Evolutionary conservation across 2,113 vertebrate genomes (phyloP), one percentile per base, ranked within the genome.

Genomic region (Monopterus albus): DNA sequence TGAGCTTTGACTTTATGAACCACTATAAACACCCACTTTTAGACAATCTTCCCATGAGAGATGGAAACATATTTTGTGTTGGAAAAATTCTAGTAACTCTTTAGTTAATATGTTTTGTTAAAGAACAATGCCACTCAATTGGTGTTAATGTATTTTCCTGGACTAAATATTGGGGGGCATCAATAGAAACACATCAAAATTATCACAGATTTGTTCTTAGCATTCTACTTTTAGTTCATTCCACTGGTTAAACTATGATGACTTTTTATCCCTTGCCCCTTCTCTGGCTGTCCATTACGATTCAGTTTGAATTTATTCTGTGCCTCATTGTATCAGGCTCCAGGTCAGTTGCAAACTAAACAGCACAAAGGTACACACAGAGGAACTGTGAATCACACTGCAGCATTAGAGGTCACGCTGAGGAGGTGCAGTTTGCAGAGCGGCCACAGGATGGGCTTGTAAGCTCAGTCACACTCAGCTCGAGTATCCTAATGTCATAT

Each of bases 301-400:
- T 87, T 89, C 89, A 47, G 89, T 84, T 50, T 1, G 20, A 59
- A 70, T 72, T 84, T 88, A 89, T 89, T 79, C 50, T 60, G 53
- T 70, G 77, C 79, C 26, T 53, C 13, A 15, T 59, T 23, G 72
- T 57, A 67, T 89, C 64, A 65, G 75, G 71, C 65, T 77, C 58
- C 71, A 58, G 66, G 75, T 77, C 57, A 75, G 81, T 67, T 76
- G 52, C 75, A 83, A 82, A 63, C 40, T 63, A 63, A 82, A 75
- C 75, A 61, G 29, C 68, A 57, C 62, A 72, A 23, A 77, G 23
- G 36, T 20, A 8, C 52, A 20, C 49, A 26, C 33, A 59, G 29
- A 15, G 43, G 40, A 20, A 28, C 47, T 21, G 23, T 70, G 63
- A 72, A 55, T 74, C 61, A 53, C 60, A 26, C 68, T 63, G 76